A percentile compares a stretch with the other conserved stretches of the same genome.
These are phyloP conservation scores for Bos indicus DNA, from an alignment of 2,113 vertebrate genomes.

Conservation along the genomic window DNA sequence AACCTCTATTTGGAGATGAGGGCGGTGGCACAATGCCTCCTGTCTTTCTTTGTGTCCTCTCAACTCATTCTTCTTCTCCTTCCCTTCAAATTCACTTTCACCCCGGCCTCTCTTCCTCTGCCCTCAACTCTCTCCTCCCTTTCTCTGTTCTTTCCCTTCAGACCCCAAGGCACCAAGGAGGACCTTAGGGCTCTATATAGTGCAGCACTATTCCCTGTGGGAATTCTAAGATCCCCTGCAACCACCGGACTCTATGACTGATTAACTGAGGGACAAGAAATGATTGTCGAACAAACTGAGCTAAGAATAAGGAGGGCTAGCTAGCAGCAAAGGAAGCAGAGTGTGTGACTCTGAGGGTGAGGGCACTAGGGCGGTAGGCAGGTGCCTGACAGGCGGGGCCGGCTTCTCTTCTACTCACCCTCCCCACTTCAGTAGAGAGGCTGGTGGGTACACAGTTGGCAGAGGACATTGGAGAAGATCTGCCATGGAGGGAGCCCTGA, in stretches of 20 bases:
- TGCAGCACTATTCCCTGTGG: not conserved
- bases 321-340: not conserved
- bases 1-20: not conserved
- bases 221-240: not conserved
- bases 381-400: not conserved
- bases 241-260: not conserved
- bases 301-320: not conserved
- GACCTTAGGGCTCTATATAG: not conserved
- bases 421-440: not conserved
- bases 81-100: not conserved
- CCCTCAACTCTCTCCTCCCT: not conserved
- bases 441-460: not conserved
- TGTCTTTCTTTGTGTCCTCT: not conserved
- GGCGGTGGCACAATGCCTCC: not conserved
- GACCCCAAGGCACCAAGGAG: not conserved
- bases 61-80: not conserved
- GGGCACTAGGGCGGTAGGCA: not conserved
- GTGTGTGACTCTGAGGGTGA: not conserved
- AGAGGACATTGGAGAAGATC: not conserved
- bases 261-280: slow-evolving; percentile 14
- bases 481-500: not conserved
- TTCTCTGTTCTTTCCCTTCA: not conserved
- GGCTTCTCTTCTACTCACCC: not conserved
- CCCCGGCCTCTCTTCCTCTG: not conserved
- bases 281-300: not conserved